Conservation (phyloP, 2,888 invertebrate species). For the Nomada lathburiana region DNA sequence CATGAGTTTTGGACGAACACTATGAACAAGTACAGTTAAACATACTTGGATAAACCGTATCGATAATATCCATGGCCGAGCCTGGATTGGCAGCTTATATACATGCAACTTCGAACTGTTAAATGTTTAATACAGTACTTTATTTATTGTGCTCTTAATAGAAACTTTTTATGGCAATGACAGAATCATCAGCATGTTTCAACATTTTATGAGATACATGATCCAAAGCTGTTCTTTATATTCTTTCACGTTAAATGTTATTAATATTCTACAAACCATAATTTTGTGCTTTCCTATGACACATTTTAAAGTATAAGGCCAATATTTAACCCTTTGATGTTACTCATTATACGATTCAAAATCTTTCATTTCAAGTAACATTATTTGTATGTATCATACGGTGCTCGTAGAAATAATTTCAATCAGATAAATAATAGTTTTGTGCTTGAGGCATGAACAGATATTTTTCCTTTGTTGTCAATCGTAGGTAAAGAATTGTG, state of each 20-base stretch:
- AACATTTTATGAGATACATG: constrained; percentile 13
- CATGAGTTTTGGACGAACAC: constrained; percentile 38
- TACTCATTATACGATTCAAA: not conserved
- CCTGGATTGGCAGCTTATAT: constrained; percentile 39
- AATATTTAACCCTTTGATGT: not conserved
- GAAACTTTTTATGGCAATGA: constrained; percentile 5
- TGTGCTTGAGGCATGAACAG: not conserved
- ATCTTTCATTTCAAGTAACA: not conserved
- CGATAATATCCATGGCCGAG: constrained; percentile 39
- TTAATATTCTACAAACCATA: not conserved
- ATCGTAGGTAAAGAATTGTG: not conserved
- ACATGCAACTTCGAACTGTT: constrained; percentile 51
- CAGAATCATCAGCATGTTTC: constrained; percentile 26
- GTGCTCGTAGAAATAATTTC: too few relatives aligned
- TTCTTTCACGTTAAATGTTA: not conserved
- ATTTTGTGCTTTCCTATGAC: not conserved
- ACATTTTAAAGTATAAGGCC: not conserved
- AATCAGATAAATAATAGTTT: too few relatives aligned
- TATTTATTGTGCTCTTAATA: constrained; percentile 14
- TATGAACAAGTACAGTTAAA: constrained; percentile 34
- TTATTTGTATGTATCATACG: not conserved
- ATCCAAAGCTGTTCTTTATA: constrained; percentile 47
- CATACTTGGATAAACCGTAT: constrained; percentile 61
- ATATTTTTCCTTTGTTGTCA: not conserved
- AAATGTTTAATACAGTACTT: constrained; percentile 20